Percentiles rank a stretch among this genome's conserved stretches.
Conservation (phyloP, 2,113 vertebrate genomes). For the Canis aureus region DNA sequence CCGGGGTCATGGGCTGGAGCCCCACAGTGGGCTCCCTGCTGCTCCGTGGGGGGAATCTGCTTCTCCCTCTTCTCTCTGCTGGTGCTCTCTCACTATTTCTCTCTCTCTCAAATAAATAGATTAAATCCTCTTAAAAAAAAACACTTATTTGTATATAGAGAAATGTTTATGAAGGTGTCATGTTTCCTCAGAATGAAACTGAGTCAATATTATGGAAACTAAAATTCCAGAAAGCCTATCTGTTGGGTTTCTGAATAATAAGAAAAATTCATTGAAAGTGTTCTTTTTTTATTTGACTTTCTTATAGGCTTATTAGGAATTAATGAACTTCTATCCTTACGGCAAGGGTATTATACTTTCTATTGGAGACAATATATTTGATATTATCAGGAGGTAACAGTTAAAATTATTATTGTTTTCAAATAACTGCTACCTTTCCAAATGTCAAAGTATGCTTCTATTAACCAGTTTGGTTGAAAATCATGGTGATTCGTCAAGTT, state of each 20-base stretch:
- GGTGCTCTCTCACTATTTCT: not conserved
- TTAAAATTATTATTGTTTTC: conserved; percentile 14
- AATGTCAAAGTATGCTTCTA: not conserved
- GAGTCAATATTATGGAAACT: not conserved
- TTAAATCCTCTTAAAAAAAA: not conserved
- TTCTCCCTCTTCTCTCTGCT: not conserved
- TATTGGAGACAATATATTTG: not conserved
- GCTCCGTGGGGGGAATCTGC: too few relatives aligned
- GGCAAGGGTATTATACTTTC: not conserved
- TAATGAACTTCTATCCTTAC: too few relatives aligned
- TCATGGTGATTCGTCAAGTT: not conserved
- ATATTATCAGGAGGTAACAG: not conserved
- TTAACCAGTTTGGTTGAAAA: not conserved
- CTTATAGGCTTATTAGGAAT: too few relatives aligned
- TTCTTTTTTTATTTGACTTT: not conserved
- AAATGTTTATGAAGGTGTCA: not conserved
- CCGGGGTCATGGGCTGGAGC: not conserved
- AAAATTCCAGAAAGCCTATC: not conserved
- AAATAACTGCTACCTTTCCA: not conserved
- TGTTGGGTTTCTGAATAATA: not conserved
- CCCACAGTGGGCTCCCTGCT: not conserved
- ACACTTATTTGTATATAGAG: not conserved
- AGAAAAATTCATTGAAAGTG: not conserved
- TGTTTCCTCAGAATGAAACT: not conserved
- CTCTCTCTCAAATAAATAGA: not conserved